Conservation (phyloP, 2,888 invertebrate species). For the Celastrina argiolus region DNA sequence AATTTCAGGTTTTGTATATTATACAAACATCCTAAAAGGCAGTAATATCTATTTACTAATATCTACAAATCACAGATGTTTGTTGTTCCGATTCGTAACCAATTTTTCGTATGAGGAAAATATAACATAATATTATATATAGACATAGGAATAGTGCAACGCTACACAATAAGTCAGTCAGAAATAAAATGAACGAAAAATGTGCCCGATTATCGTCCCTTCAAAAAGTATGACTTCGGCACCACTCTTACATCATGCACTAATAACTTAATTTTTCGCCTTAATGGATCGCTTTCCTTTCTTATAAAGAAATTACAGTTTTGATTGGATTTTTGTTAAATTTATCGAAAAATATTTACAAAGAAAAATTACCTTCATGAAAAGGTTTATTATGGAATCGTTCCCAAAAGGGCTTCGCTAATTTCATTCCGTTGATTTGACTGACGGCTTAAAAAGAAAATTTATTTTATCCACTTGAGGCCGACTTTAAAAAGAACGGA, state of each 20-base stretch:
- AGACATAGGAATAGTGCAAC: too few species aligned
- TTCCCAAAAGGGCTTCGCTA: slow-evolving; percentile 23
- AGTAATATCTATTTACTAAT: too few species aligned
- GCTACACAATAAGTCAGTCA: too few species aligned
- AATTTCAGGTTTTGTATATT: too few species aligned
- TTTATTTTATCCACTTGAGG: slow-evolving; percentile 19
- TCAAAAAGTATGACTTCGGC: too few species aligned
- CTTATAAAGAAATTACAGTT: slow-evolving; percentile 52
- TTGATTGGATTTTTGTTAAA: slow-evolving; percentile 56
- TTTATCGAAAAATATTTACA: slow-evolving; percentile 42
- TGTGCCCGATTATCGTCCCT: too few species aligned
- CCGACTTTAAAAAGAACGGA: not conserved
- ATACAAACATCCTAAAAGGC: too few species aligned
- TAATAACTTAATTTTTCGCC: not conserved
- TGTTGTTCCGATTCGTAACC: too few species aligned
- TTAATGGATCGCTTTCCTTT: slow-evolving; percentile 35
- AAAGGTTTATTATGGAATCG: slow-evolving; percentile 17
- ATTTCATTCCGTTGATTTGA: slow-evolving; percentile 24
- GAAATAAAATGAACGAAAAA: too few species aligned
- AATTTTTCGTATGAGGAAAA: too few species aligned
- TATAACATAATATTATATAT: too few species aligned
- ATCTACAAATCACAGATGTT: too few species aligned
- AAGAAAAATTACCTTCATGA: slow-evolving; percentile 25
- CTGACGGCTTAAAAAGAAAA: slow-evolving; percentile 21
- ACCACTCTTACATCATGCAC: not conserved